Base-by-base conservation (phyloP, 2,797 vertebrate genomes). In the Bothrops alternatus region DNA sequence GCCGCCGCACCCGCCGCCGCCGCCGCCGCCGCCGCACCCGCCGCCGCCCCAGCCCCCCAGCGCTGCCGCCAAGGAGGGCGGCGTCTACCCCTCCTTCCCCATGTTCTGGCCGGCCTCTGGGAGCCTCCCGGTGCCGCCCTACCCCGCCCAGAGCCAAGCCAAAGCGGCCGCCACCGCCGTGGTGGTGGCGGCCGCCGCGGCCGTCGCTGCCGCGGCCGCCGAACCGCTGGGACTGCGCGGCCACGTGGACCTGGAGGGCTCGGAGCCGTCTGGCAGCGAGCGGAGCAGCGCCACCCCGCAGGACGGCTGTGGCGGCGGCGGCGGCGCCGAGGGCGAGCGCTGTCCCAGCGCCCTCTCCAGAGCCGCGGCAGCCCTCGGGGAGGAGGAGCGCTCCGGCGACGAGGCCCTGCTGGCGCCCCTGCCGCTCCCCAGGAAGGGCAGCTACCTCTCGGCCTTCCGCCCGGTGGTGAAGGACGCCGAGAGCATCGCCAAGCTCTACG, bases 401-500 rank as follows among this genome's bases (percentile, higher is more conserved):
- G 98, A 98, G 89, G 97, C 96, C 11, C 94, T 55, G 28, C 47
- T 69, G 47, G 16, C 96, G 85, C 97, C 97, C 1, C 95, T 97
- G 26, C 95, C 88, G 3, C n/a, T 73, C 4, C 50, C 97, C 28
- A 97, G 98, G 93, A 99, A 99, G 92, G 97, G 98, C 93, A 98
- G 98, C 92, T 99, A 99, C 95, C 98, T 99, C 60, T 99, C 99
- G 3, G 99, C 99, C 90, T 99, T 99, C 97, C 98, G 99, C 25
- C 99, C 99, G 0, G 99, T 99, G 60, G 98, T 99, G 90, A 99
- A 99, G 95, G 99, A 99, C 96, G 97, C 98, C 0, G 99, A 99
- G 96, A 99, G 98, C 96, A 99, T 99, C 91, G 99, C 99, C 92
- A 99, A 99, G 95, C 98, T 99, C n/a, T 99, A 99, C 87, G 98